phyloP scores from a whole-genome alignment of 2,888 invertebrate species.

The Lydus trimaculatus region DNA sequence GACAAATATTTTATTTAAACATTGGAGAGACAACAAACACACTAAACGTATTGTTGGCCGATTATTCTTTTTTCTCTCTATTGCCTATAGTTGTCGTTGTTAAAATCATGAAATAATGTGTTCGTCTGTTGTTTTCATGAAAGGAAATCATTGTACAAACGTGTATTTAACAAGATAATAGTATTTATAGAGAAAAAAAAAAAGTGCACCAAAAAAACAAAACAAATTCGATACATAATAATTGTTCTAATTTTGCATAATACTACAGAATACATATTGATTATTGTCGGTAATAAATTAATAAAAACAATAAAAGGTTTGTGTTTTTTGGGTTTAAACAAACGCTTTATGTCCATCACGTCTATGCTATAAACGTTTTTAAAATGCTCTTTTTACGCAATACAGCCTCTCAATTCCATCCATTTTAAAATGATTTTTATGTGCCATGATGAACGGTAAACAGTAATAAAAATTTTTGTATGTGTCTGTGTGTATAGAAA shows the following conservation, averaged over 20 bases:
- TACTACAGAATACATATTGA: not conserved
- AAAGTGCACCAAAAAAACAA: not conserved
- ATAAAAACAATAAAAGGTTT: too few relatives aligned
- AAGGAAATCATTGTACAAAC: conserved; percentile 3
- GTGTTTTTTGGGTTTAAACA: not conserved
- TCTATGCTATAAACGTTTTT: not conserved
- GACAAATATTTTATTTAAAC: not conserved
- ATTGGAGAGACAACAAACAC: not conserved
- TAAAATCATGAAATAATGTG: conserved; percentile 1
- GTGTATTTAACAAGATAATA: conserved; percentile 1
- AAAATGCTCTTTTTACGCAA: not conserved
- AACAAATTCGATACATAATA: too few relatives aligned
- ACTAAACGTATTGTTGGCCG: not conserved
- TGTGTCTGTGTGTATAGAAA: not conserved
- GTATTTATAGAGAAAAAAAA: not conserved
- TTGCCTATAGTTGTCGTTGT: not conserved
- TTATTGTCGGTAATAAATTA: too few relatives aligned
- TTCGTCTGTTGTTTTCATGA: not conserved
- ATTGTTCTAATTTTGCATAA: not conserved
- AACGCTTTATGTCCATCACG: not conserved
- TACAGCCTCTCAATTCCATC: not conserved
- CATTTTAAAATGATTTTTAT: not conserved
- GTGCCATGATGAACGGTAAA: not conserved
- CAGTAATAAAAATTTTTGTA: not conserved
- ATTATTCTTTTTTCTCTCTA: not conserved